Percentiles rank a stretch among this genome's conserved stretches.
These are phyloP conservation scores for Champsocephalus gunnari DNA, from an alignment of 2,797 vertebrate genomes.

Conservation along the genomic window DNA sequence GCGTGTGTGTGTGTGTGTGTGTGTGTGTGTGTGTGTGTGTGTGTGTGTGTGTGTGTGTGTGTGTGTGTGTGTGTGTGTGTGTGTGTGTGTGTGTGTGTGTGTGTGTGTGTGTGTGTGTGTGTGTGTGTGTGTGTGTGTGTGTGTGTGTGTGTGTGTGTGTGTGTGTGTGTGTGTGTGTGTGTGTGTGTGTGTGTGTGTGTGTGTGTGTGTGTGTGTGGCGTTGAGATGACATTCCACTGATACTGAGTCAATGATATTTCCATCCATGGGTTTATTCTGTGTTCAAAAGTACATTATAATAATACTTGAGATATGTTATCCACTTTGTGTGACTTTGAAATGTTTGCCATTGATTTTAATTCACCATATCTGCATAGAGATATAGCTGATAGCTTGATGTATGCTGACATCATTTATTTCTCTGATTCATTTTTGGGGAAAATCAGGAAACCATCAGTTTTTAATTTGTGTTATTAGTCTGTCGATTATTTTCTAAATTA, in stretches of 20 bases:
- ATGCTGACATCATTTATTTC: neutral
- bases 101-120: no score
- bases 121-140: no score
- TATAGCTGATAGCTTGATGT: neutral
- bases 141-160: no score
- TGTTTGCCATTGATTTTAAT: neutral
- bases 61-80: neutral
- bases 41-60: no score
- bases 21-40: no score
- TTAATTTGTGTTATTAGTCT: no score
- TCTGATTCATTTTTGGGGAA: neutral
- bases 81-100: no score
- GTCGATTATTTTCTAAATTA: no score
- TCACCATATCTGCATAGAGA: neutral
- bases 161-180: no score
- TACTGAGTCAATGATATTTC: neutral
- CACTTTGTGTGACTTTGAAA: slow-evolving; percentile 24
- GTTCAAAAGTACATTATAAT: neutral
- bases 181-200: no score
- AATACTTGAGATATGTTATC: neutral
- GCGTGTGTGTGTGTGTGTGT: no score
- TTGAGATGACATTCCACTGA: neutral
- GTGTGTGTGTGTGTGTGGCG: no score
- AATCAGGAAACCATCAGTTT: neutral
- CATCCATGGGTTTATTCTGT: neutral